Base-by-base conservation (phyloP, 2,113 vertebrate species). In the Gymnobelideus leadbeateri region DNA sequence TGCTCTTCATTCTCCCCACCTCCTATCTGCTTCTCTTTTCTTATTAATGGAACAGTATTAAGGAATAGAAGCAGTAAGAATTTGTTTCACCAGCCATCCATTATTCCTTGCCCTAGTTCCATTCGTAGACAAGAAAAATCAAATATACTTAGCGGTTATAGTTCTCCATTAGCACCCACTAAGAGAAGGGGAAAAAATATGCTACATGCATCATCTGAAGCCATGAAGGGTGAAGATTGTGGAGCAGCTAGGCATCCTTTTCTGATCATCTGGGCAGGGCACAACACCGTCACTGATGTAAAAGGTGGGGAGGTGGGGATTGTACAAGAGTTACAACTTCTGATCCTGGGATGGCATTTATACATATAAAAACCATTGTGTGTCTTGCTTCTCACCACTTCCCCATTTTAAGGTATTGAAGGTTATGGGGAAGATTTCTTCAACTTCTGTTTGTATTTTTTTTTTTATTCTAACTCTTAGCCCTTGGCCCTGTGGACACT, bases 121-220 rank as follows among this genome's bases (percentile, higher is more conserved):
- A 55, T 95, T 94, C 91, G 93, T 93, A 92, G 89, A 51, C 46
- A 23, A 51, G 90, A 55, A 52, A 77, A 93, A 89, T 31, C 89
- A 90, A 90, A 52, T 4, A 91, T 53, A 91, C 94, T 96, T 50
- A 51, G 52, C 6, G 0, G 11, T 50, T 8, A 26, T 31, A 92
- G 68, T 54, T 57, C 90, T 21, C 37, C 91, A 43, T 93, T 53
- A 91, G 53, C 49, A 95, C 68, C 51, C 84, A 37, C n/a, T 92
- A 68, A 96, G 92, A 89, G 49, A 90, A 89, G 37, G 24, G 3
- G 16, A 68, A 84, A 61, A 92, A 50, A n/a, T 8, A 49, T n/a
- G 68, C 37, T 77, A 3, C 31, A 51, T 50, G 92, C 7, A 68
- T 49, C 25, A n/a, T 95, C 46, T 53, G 52, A 55, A 49, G 47